phyloP scores from a whole-genome alignment of 2,888 invertebrate species.

The Drosophila setosimentum region DNA sequence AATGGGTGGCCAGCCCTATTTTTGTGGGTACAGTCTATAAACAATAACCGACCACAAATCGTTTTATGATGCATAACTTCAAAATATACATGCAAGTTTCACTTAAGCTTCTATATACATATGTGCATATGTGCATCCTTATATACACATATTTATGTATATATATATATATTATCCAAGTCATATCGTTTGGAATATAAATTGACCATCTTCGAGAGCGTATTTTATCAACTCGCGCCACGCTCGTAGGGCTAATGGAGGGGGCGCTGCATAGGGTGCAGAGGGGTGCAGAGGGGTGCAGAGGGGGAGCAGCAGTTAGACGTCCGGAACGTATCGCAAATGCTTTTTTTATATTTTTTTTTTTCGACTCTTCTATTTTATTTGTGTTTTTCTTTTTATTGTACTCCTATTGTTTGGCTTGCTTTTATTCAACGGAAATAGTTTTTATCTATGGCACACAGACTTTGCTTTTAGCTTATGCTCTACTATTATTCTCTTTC shows the following conservation, averaged over 20 bases:
- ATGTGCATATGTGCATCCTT: not conserved
- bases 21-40: conserved; percentile 1
- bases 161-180: conserved; percentile 10
- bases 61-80: conserved; percentile 61
- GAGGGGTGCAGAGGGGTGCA: not conserved
- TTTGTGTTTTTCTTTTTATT: conserved; percentile 31
- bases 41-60: conserved; percentile 43
- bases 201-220: conserved; percentile 13
- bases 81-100: conserved; percentile 21
- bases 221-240: conserved; percentile 7
- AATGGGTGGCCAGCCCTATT: too few relatives aligned
- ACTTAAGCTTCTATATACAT: not conserved
- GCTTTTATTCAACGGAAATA: conserved; percentile 62
- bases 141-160: not conserved
- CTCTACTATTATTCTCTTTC: conserved; percentile 23
- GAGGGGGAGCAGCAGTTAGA: not conserved
- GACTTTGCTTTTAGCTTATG: conserved; percentile 37
- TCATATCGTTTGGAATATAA: conserved; percentile 6
- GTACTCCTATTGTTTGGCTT: conserved; percentile 50
- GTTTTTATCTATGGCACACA: conserved; percentile 62
- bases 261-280: not conserved
- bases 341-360: conserved; percentile 18
- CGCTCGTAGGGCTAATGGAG: not conserved
- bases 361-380: conserved; percentile 19
- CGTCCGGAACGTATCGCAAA: conserved; percentile 14